Percentiles rank a stretch among this genome's conserved stretches.
phyloP scores from a whole-genome alignment of 1,140 invertebrate genomes.

The Drosophila sturtevanti region DNA sequence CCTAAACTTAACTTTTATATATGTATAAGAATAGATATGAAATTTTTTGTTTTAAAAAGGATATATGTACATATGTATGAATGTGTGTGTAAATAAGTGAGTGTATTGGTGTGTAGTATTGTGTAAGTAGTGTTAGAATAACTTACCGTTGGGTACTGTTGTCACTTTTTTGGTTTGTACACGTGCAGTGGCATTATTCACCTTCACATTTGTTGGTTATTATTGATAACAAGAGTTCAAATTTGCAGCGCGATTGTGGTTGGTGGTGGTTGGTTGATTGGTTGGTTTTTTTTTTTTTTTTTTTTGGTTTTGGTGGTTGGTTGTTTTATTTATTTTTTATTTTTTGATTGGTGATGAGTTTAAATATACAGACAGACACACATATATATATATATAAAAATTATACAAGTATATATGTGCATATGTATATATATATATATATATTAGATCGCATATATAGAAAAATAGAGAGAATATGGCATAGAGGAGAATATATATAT shows the following conservation, averaged over 20 bases:
- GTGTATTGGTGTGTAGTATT: slow-evolving; percentile 19
- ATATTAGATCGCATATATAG: slow-evolving; percentile 29
- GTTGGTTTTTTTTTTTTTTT: slow-evolving; percentile 18
- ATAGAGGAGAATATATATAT: slow-evolving; percentile 71
- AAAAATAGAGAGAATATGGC: slow-evolving; percentile 67
- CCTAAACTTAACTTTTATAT: slow-evolving; percentile 53
- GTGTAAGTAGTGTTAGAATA: slow-evolving; percentile 59
- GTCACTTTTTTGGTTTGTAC: slow-evolving; percentile 98
- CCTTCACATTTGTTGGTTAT: slow-evolving; percentile 85
- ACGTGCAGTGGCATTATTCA: slow-evolving; percentile 98
- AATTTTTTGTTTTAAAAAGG: background rate
- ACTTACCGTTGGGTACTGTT: slow-evolving; percentile 96
- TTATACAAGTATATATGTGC: too few species aligned
- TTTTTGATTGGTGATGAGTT: slow-evolving; percentile 26
- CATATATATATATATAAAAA: too few species aligned
- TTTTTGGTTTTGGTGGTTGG: slow-evolving; percentile 21
- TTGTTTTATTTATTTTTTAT: slow-evolving; percentile 13
- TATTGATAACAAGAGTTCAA: slow-evolving; percentile 31
- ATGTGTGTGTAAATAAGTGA: slow-evolving; percentile 18
- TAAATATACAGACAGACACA: background rate
- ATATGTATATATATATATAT: slow-evolving; percentile 20
- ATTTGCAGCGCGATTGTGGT: slow-evolving; percentile 67
- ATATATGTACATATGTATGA: slow-evolving; percentile 10
- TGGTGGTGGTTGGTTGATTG: slow-evolving; percentile 49
- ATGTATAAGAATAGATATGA: background rate